Conservation (phyloP, 2,797 vertebrate species). For the Sardinella longiceps region DNA sequence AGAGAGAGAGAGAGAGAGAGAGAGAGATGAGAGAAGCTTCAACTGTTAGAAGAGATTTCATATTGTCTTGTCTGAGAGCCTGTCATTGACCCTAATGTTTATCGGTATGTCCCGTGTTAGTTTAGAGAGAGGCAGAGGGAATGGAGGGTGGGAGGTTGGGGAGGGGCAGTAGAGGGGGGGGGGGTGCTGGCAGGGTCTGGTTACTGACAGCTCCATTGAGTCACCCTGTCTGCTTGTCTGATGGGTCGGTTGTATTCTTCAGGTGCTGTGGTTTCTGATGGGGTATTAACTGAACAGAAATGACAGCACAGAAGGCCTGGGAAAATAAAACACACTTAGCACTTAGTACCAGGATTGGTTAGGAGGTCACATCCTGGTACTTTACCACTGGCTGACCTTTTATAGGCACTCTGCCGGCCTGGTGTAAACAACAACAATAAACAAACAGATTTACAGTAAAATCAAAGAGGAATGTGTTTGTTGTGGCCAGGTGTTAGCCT, state of each 20-base stretch:
- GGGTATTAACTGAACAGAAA: background rate
- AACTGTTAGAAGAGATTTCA: background rate
- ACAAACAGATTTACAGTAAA: background rate
- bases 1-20: constrained; percentile 7
- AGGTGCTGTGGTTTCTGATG: background rate
- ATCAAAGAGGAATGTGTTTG: background rate
- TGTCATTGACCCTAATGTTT: background rate
- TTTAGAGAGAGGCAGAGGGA: background rate
- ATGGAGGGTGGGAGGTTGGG: too few species aligned
- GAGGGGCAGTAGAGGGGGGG: background rate
- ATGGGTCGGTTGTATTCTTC: background rate
- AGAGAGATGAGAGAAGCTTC: background rate
- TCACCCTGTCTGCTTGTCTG: background rate
- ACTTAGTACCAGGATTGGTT: background rate
- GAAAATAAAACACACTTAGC: background rate
- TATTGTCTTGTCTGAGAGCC: background rate
- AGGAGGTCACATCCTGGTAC: background rate
- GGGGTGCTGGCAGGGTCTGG: background rate
- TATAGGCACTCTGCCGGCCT: background rate
- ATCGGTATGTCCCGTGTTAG: background rate
- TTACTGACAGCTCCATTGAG: background rate
- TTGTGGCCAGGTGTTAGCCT: background rate
- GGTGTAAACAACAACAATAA: background rate
- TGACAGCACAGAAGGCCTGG: background rate
- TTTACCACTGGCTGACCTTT: background rate